These are phyloP conservation scores for Lepilemur septentrionalis DNA, from an alignment of 2,797 vertebrate species.

Conservation along the genomic window DNA sequence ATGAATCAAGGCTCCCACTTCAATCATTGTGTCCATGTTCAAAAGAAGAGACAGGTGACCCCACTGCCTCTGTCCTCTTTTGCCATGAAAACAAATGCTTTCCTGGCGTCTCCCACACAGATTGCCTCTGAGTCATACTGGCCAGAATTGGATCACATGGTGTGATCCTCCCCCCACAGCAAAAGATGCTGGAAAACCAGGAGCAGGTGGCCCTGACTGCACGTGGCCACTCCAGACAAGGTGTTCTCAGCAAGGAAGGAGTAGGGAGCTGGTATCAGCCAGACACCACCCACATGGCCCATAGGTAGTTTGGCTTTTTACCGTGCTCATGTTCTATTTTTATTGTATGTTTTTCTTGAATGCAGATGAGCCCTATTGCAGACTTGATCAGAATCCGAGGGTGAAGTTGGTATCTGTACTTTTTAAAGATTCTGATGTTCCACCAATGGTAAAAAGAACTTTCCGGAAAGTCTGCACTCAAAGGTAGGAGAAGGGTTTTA, in stretches of 20 bases:
- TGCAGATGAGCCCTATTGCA: neutral
- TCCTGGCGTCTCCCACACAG: neutral
- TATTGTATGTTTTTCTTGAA: neutral
- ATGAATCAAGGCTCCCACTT: too few relatives aligned
- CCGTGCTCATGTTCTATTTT: neutral
- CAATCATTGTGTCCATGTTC: neutral
- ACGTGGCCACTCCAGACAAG: neutral
- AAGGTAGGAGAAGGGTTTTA: neutral
- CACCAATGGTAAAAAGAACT: neutral
- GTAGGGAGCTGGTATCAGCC: neutral
- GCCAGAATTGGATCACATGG: neutral
- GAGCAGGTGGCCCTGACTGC: neutral
- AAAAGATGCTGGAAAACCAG: neutral
- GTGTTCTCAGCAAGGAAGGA: neutral
- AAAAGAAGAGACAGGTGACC: neutral
- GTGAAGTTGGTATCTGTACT: neutral
- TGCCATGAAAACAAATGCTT: neutral
- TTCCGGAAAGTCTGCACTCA: neutral
- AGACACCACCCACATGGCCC: fast-evolving
- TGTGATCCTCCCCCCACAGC: neutral
- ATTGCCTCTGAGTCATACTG: neutral
- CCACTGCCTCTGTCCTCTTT: neutral
- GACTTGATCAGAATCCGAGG: neutral
- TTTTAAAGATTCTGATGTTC: neutral
- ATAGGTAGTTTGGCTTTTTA: neutral